Evolutionary conservation across 2,797 vertebrate genomes (phyloP), one percentile per base, ranked within the genome.

Genomic region (Sebastes diaconus): DNA sequence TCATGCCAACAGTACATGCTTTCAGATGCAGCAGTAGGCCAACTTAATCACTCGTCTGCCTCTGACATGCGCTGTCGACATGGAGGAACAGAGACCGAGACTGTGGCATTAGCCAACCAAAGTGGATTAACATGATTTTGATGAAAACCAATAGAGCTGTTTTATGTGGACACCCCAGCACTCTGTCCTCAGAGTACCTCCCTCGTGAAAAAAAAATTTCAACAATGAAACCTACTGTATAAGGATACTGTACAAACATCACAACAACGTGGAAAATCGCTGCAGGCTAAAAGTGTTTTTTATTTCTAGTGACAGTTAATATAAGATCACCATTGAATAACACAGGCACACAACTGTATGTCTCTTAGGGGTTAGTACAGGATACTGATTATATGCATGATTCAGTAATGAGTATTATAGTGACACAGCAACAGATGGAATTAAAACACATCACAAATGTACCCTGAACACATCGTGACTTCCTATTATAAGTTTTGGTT

Each of bases 61-160:
- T 64, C 69, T 82, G 81, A 83, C 82, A 77, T 68, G 68, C 11
- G 1, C 46, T 66, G 84, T 84, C 66, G 80, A 83, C 61, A 73
- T 52, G 42, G 64, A 67, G 7, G 68, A 52, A 69, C 36, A 29
- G 42, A 46, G 42, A 46, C 42, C 42, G 63, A 55, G 67, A 54
- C 64, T 66, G 60, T 66, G 64, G 34, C 52, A 72, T 32, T 58
- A 67, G 72, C 64, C 60, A 58, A 58, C 65, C 71, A 84, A 87
- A 87, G 78, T 83, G 77, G 84, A 91, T 92, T 85, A 83, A 77
- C 58, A 66, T 22, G 68, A 85, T 76, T 86, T 76, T 75, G 67
- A 87, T 81, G 70, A 77, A 86, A 79, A 80, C 7, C 30, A 76
- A 55, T 74, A 24, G 65, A 46, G 61, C 59, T 67, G 54, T 71